A percentile compares a stretch with the other conserved stretches of the same genome.
Conservation (phyloP, 2,888 invertebrate genomes). For the Tineola bisselliella region DNA sequence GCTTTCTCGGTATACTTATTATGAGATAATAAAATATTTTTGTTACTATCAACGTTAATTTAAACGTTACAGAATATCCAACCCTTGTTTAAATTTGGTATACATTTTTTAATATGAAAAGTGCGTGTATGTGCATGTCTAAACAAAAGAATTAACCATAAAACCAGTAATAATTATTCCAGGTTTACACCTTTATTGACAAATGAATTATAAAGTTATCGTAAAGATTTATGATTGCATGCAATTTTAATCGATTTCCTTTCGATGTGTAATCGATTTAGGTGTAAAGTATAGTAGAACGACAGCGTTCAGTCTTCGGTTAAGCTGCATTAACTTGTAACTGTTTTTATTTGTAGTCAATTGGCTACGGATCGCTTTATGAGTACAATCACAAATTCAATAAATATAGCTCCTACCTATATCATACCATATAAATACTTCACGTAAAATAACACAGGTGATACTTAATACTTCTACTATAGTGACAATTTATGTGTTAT, state of each 20-base stretch:
- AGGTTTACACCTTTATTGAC: neutral
- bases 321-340: constrained; percentile 33
- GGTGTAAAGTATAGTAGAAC: constrained; percentile 50
- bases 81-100: too few species aligned
- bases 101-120: too few species aligned
- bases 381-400: constrained; percentile 31
- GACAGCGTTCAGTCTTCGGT: constrained; percentile 25
- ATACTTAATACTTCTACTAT: too few species aligned
- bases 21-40: too few species aligned
- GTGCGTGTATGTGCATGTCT: too few species aligned
- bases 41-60: too few species aligned
- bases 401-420: neutral
- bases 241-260: constrained; percentile 55
- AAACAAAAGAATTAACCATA: too few species aligned
- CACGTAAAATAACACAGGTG: constrained; percentile 10
- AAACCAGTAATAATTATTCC: neutral
- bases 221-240: constrained; percentile 47
- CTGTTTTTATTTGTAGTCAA: constrained; percentile 54
- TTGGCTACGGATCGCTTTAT: constrained; percentile 48
- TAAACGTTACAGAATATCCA: too few species aligned
- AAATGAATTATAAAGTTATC: constrained; percentile 38
- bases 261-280: constrained; percentile 61
- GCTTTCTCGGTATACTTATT: too few species aligned
- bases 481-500: too few species aligned
- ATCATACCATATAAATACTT: neutral